These are phyloP conservation scores for Periophthalmus magnuspinnatus DNA, from an alignment of 2,797 vertebrate species.

Conservation along the genomic window DNA sequence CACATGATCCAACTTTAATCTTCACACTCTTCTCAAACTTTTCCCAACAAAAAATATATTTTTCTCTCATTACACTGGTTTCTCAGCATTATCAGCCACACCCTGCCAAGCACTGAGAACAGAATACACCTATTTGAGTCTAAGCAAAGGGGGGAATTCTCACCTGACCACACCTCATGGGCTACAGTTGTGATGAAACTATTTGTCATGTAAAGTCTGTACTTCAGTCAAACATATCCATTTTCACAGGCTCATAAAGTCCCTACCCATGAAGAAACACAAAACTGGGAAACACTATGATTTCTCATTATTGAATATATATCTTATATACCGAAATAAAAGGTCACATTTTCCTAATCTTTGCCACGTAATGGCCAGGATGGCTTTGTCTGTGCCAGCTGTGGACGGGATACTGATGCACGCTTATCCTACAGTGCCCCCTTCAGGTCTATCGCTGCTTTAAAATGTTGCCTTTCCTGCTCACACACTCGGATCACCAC, in stretches of 20 bases:
- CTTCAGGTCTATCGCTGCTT: neutral
- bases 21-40: conserved; percentile 10
- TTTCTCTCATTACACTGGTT: conserved; percentile 1
- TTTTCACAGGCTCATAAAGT: neutral
- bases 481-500: neutral
- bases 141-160: neutral
- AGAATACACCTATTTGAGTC: neutral
- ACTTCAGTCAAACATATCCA: neutral
- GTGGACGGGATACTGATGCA: neutral
- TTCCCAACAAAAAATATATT: conserved; percentile 5
- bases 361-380: neutral
- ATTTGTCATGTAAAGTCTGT: neutral
- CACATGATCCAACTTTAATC: conserved; percentile 23
- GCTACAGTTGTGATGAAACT: neutral
- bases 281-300: neutral
- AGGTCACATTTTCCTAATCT: neutral
- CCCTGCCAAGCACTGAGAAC: neutral
- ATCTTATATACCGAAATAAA: neutral
- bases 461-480: neutral
- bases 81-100: conserved; percentile 1
- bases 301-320: neutral
- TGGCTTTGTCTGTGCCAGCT: neutral
- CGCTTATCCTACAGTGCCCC: conserved; percentile 4
- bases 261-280: neutral
- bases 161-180: neutral